Evolutionary conservation across 1,140 invertebrate species (phyloP).

Genomic region (Eupeodes corollae): DNA sequence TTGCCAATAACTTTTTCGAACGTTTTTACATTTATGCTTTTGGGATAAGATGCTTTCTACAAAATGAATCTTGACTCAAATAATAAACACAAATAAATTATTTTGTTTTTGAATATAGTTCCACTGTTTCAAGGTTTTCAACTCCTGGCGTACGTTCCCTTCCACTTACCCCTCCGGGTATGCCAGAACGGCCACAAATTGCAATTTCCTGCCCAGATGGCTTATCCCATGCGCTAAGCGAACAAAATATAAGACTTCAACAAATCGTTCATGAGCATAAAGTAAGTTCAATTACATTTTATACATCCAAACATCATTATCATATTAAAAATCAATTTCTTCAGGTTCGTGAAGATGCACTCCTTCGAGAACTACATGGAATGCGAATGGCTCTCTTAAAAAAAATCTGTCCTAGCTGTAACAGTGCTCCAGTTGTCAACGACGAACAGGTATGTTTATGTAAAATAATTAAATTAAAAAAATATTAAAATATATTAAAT

Average conservation of each 20-base stretch:
- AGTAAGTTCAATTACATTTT: conserved; percentile 38
- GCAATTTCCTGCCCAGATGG: conserved; percentile 56
- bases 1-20: too few species aligned
- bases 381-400: conserved; percentile 57
- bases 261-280: conserved; percentile 69
- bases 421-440: conserved; percentile 19
- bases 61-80: too few species aligned
- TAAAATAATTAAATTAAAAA: neutral
- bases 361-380: conserved; percentile 58
- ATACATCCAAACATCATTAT: conserved; percentile 23
- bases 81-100: too few species aligned
- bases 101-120: neutral
- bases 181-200: conserved; percentile 20
- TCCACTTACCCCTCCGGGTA: conserved; percentile 24
- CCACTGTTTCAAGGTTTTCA: neutral
- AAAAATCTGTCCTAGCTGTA: conserved; percentile 51
- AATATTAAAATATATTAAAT: neutral
- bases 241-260: conserved; percentile 64
- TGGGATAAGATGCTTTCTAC: too few species aligned
- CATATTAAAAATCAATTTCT: conserved; percentile 14
- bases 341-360: conserved; percentile 54
- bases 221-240: conserved; percentile 61
- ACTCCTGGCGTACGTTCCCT: conserved; percentile 21
- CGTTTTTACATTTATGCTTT: too few species aligned
- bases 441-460: conserved; percentile 30